phyloP scores from a whole-genome alignment of 2,797 vertebrate genomes.

The Semotilus atromaculatus region DNA sequence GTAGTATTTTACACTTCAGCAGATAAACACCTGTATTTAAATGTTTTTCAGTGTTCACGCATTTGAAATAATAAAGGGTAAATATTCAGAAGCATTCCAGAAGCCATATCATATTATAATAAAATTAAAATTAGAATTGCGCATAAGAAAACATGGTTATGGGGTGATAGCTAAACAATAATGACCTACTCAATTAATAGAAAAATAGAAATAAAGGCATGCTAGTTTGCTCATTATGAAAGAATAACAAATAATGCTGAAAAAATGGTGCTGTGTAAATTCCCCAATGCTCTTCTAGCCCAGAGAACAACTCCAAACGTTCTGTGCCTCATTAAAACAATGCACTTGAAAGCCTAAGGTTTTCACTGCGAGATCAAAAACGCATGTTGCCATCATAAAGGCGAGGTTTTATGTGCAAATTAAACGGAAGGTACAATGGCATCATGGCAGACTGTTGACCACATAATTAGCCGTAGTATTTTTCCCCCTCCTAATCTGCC shows the following conservation, averaged over 20 bases:
- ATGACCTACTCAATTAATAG: constrained; percentile 61
- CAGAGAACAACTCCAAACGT: constrained; percentile 64
- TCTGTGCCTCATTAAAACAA: constrained; percentile 74
- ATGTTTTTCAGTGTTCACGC: constrained; percentile 17
- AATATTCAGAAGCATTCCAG: constrained; percentile 44
- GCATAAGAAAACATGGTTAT: constrained; percentile 41
- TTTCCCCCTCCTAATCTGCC: constrained; percentile 58
- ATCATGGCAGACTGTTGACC: constrained; percentile 69
- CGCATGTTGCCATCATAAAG: constrained; percentile 68
- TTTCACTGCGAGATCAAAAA: constrained; percentile 67
- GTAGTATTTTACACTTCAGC: constrained; percentile 55
- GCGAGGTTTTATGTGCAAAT: constrained; percentile 71
- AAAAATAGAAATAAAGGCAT: constrained; percentile 56
- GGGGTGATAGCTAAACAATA: constrained; percentile 53
- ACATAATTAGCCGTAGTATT: constrained; percentile 70
- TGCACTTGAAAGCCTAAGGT: constrained; percentile 71
- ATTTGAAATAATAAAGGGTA: constrained; percentile 53
- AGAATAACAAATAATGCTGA: constrained; percentile 64
- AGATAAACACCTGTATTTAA: constrained; percentile 52
- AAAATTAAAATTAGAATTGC: constrained; percentile 21
- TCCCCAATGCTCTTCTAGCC: constrained; percentile 56
- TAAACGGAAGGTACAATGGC: constrained; percentile 67
- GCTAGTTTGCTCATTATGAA: constrained; percentile 71
- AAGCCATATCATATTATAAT: constrained; percentile 45
- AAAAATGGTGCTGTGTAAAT: constrained; percentile 58